A percentile compares a stretch with the other conserved stretches of the same genome.
These are phyloP conservation scores for Xerus rutilus DNA, from an alignment of 2,797 vertebrate species.

Conservation along the genomic window DNA sequence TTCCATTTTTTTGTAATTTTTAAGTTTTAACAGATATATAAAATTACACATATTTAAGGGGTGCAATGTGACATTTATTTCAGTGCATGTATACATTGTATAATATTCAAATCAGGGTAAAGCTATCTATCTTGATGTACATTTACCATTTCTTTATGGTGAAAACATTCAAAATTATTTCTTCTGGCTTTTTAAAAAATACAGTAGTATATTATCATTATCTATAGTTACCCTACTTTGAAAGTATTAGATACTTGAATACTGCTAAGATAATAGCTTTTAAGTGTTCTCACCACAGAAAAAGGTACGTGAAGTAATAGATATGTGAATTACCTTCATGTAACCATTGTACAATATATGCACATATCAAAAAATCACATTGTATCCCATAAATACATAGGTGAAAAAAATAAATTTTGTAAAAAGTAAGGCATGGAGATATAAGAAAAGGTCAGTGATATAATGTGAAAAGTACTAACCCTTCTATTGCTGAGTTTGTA, in stretches of 20 bases:
- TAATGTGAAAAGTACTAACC: neutral
- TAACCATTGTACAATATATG: neutral
- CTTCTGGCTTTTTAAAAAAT: neutral
- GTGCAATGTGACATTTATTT: neutral
- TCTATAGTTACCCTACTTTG: neutral
- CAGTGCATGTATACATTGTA: neutral
- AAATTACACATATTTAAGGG: neutral
- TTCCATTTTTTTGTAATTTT: neutral
- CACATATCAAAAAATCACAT: neutral
- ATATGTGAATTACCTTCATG: neutral
- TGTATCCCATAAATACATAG: neutral
- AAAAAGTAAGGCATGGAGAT: neutral
- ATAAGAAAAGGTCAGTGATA: neutral
- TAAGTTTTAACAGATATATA: neutral
- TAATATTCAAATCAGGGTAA: neutral
- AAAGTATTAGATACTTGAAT: neutral
- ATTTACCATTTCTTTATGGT: neutral
- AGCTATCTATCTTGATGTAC: neutral
- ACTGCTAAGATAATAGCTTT: neutral
- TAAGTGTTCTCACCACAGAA: neutral
- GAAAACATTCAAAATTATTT: neutral
- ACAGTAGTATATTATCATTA: neutral
- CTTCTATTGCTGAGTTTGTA: neutral
- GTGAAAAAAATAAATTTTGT: neutral
- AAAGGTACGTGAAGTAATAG: neutral